These are phyloP conservation scores for Himalopsyche kuldschensis DNA, from an alignment of 2,888 invertebrate genomes.

Conservation along the genomic window DNA sequence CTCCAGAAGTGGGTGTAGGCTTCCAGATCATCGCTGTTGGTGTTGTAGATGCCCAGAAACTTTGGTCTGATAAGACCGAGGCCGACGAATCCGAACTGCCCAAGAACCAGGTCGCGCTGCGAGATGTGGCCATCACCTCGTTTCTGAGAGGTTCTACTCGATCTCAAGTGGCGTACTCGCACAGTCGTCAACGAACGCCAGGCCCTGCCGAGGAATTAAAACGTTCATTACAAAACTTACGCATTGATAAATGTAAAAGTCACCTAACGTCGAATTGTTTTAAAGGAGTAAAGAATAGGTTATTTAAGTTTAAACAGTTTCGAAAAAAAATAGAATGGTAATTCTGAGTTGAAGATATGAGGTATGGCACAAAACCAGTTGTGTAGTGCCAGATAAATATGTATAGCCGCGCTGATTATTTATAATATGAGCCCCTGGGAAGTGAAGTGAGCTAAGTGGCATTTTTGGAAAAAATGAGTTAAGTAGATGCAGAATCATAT, in stretches of 20 bases:
- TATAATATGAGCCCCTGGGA: too few species aligned
- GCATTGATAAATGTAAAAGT: not conserved
- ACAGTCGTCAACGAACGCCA: constrained; percentile 71
- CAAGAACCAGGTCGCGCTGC: constrained; percentile 82
- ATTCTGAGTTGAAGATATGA: too few species aligned
- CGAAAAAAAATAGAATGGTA: too few species aligned
- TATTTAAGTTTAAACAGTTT: too few species aligned
- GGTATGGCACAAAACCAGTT: too few species aligned
- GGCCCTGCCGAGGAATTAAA: constrained; percentile 51
- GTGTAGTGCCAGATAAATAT: too few species aligned
- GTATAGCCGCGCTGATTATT: too few species aligned
- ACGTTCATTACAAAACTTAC: too few species aligned
- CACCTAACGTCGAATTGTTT: not conserved
- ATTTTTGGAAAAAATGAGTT: too few species aligned
- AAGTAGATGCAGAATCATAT: too few species aligned
- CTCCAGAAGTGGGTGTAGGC: constrained; percentile 84
- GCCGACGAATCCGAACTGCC: constrained; percentile 87
- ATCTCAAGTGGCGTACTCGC: constrained; percentile 66
- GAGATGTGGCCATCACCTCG: constrained; percentile 64
- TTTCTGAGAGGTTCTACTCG: constrained; percentile 56
- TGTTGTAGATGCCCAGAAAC: not conserved
- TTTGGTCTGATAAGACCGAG: constrained; percentile 65
- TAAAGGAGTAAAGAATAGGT: too few species aligned
- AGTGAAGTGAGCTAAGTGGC: too few species aligned
- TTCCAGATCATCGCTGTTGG: constrained; percentile 62